These are phyloP conservation scores for Eupithecia subfuscata DNA, from an alignment of 2,888 invertebrate species.

Conservation along the genomic window DNA sequence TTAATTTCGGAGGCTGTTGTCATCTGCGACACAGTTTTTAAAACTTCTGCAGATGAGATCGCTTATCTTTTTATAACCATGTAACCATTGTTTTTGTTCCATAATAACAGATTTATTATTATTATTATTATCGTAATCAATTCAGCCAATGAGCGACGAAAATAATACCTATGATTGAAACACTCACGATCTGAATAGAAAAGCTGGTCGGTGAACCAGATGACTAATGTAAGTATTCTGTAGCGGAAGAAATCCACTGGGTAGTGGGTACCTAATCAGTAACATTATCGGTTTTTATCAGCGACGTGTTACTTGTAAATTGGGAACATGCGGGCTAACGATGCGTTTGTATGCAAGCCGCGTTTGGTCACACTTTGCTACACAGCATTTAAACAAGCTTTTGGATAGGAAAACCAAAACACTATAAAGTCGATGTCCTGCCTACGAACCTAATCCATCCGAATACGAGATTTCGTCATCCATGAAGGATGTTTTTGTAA, in stretches of 20 bases:
- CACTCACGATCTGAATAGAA: too few species aligned
- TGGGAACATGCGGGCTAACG: conserved; percentile 42
- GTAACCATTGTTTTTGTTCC: too few species aligned
- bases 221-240: background rate
- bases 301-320: conserved; percentile 35
- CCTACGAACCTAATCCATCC: background rate
- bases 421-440: background rate
- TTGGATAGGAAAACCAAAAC: conserved; percentile 10
- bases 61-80: too few species aligned
- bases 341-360: conserved; percentile 51
- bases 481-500: background rate
- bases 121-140: too few species aligned
- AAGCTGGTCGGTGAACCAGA: too few species aligned
- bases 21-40: too few species aligned
- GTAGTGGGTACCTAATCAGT: conserved; percentile 28
- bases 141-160: too few species aligned
- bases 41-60: too few species aligned
- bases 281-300: conserved; percentile 33
- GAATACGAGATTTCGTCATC: background rate
- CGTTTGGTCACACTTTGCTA: conserved; percentile 43
- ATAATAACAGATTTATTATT: too few species aligned
- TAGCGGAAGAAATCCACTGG: conserved; percentile 19
- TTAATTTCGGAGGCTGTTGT: too few species aligned
- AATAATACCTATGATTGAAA: too few species aligned
- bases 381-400: conserved; percentile 5